Conservation (phyloP, 2,113 vertebrate species). For the Scortum barcoo region DNA sequence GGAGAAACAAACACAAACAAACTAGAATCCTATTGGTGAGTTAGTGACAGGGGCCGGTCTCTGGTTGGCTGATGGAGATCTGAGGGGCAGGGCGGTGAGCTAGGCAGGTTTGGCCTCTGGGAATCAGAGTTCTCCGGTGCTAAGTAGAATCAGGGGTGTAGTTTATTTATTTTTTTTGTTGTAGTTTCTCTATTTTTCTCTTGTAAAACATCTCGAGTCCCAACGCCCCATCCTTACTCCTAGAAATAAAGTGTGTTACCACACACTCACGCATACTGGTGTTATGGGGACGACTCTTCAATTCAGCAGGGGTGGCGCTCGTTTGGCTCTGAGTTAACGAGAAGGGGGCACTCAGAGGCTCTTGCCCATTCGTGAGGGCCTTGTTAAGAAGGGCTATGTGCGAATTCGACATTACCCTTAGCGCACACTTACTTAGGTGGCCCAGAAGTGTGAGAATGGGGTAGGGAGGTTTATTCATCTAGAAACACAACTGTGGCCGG, state of each 20-base stretch:
- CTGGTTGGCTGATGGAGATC: slow-evolving; percentile 66
- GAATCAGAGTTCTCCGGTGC: slow-evolving; percentile 64
- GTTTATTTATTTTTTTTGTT: slow-evolving; percentile 22
- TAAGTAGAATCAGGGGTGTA: slow-evolving; percentile 49
- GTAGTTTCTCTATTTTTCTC: slow-evolving; percentile 37
- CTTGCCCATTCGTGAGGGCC: slow-evolving; percentile 63
- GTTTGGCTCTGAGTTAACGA: slow-evolving; percentile 59
- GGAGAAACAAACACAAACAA: slow-evolving; percentile 78
- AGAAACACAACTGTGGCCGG: slow-evolving; percentile 56
- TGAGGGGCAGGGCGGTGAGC: slow-evolving; percentile 47
- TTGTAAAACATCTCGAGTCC: slow-evolving; percentile 52
- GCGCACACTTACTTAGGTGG: slow-evolving; percentile 62
- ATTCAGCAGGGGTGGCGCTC: slow-evolving; percentile 44
- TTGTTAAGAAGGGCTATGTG: slow-evolving; percentile 66
- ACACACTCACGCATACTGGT: slow-evolving; percentile 28
- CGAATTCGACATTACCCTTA: slow-evolving; percentile 53
- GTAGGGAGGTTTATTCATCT: slow-evolving; percentile 59
- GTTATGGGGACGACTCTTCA: slow-evolving; percentile 53
- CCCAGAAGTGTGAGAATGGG: slow-evolving; percentile 58
- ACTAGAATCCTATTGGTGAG: slow-evolving; percentile 80
- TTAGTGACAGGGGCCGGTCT: slow-evolving; percentile 73
- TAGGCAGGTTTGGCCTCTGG: slow-evolving; percentile 65
- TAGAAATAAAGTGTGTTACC: slow-evolving; percentile 40
- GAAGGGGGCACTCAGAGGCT: slow-evolving; percentile 64
- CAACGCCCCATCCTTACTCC: slow-evolving; percentile 52